phyloP scores from a whole-genome alignment of 1,140 invertebrate genomes.

The Ephestia elutella region DNA sequence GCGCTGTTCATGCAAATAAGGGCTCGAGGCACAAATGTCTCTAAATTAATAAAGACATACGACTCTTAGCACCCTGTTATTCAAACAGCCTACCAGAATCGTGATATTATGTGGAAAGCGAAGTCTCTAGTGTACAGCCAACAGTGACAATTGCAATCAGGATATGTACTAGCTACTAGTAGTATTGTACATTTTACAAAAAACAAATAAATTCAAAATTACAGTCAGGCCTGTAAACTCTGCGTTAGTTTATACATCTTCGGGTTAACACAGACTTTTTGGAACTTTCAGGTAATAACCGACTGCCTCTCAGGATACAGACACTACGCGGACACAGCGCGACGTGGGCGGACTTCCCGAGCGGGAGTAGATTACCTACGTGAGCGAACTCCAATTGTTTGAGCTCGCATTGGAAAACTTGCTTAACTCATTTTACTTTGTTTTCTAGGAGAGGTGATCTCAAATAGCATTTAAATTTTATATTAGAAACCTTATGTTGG shows the following conservation, averaged over 20 bases:
- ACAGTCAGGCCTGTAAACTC: no score
- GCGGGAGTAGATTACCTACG: neutral
- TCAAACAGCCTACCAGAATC: neutral
- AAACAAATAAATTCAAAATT: no score
- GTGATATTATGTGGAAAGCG: no score
- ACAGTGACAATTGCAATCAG: no score
- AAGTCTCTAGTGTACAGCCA: no score
- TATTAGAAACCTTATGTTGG: no score
- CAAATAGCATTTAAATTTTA: no score
- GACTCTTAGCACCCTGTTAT: neutral
- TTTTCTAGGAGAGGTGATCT: neutral
- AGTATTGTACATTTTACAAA: no score
- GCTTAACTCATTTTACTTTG: neutral
- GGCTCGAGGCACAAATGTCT: neutral
- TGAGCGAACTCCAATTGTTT: neutral
- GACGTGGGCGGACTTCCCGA: neutral
- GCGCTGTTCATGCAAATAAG: neutral
- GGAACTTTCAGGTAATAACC: neutral
- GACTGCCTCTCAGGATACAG: neutral
- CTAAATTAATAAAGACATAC: neutral
- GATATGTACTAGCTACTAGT: no score
- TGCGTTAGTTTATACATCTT: no score
- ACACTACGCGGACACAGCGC: neutral
- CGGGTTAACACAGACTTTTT: no score
- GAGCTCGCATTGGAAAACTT: neutral